Evolutionary conservation across 2,888 invertebrate genomes (phyloP), one percentile per base, ranked within the genome.

Genomic region (Athalia cordata): DNA sequence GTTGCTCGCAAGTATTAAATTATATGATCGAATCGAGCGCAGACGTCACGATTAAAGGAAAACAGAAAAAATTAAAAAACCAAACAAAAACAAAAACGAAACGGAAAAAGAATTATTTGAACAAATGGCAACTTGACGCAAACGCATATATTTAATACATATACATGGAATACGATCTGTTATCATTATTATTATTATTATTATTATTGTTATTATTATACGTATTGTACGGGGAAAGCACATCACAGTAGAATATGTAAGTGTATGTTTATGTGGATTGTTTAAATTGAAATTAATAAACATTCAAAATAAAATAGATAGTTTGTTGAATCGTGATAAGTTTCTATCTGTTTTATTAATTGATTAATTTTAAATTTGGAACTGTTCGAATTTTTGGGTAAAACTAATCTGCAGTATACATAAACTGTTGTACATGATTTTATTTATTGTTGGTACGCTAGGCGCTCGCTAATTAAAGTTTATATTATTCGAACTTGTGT

Each of bases 171-270:
- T 29, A 29, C 29, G 29, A 29, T 29, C 29, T 29, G 29, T 8
- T 55, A 55, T 11, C 29, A 29, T 29, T 29, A 29, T 29, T 29
- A 29, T 29, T 29, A 29, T 29, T 29, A 29, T 29, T 29, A 29
- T 29, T 29, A 29, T 29, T 29, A 29, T 29, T 29, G 29, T 29
- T 29, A 29, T 29, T 29, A 2, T 29, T 29, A 29, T 29, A 29
- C 29, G 70, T 70, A 52, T 65, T 52, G 61, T 67, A 77, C 77
- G 66, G 68, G 77, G 49, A 77, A 77, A 77, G 77, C 77, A 77
- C 77, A 77, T 77, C 77, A 77, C 77, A 77, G 77, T 77, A 68
- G 59, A 59, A 52, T 68, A 62, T 7, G 52, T 52, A 52, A 7
- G 52, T 11, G 11, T 52, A 3, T 52, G 13, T 61, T n/a, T n/a